These are phyloP conservation scores for Brachyopa scutellaris DNA, from an alignment of 2,888 invertebrate species.

Conservation along the genomic window DNA sequence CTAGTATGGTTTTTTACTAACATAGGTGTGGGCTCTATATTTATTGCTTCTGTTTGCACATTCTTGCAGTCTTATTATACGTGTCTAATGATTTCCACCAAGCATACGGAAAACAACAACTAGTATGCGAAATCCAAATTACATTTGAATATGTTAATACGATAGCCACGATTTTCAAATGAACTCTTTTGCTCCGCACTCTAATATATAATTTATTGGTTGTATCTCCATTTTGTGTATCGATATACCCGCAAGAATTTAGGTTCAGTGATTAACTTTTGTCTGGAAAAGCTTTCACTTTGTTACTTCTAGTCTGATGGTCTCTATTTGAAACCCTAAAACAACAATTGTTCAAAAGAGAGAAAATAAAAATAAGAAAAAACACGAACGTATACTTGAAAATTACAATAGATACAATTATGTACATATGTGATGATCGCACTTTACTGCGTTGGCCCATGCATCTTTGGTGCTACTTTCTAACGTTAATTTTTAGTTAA, in stretches of 20 bases:
- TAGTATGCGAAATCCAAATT: slow-evolving; percentile 16
- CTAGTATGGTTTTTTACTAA: no score
- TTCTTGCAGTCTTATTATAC: background rate
- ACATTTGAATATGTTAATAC: slow-evolving; percentile 50
- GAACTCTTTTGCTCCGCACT: background rate
- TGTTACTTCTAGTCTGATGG: slow-evolving; percentile 7
- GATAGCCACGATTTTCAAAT: slow-evolving; percentile 31
- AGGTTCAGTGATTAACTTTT: slow-evolving; percentile 18
- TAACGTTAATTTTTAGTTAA: slow-evolving; percentile 1
- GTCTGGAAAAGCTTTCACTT: slow-evolving; percentile 57
- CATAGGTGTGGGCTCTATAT: slow-evolving; percentile 1
- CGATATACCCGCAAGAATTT: background rate
- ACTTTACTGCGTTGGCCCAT: background rate
- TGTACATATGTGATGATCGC: slow-evolving; percentile 23
- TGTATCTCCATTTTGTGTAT: background rate
- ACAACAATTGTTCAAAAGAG: slow-evolving; percentile 14
- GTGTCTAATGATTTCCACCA: background rate
- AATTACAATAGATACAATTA: no score
- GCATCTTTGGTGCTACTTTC: slow-evolving; percentile 11
- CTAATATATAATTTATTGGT: background rate
- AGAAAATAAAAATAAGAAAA: slow-evolving; percentile 4
- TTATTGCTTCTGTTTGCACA: background rate
- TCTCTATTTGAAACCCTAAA: slow-evolving; percentile 6
- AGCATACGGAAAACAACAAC: slow-evolving; percentile 9
- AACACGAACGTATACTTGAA: slow-evolving; percentile 26